Conservation (phyloP, 2,113 vertebrate species). For the Rousettus leschenaultii region DNA sequence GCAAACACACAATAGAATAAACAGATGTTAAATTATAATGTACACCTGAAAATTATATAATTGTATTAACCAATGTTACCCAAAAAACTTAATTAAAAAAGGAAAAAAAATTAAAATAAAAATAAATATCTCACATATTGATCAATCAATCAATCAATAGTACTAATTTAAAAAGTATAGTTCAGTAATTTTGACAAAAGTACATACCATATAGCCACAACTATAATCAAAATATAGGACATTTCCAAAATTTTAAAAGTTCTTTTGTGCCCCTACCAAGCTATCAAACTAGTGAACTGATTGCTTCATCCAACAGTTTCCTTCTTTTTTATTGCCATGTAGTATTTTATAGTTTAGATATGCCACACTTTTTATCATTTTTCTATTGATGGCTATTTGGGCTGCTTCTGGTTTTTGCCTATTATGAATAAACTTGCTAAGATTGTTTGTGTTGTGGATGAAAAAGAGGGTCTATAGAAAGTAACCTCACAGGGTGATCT, state of each 20-base stretch:
- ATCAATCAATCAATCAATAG: too few species aligned
- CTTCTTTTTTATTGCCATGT: not conserved
- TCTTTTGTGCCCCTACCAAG: too few species aligned
- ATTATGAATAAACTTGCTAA: not conserved
- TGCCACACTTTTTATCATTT: not conserved
- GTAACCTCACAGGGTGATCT: too few species aligned
- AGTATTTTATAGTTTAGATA: not conserved
- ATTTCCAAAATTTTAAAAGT: too few species aligned
- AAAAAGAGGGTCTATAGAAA: too few species aligned
- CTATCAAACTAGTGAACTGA: not conserved
- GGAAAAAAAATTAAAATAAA: too few species aligned
- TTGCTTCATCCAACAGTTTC: not conserved
- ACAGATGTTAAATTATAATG: too few species aligned
- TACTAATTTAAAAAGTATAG: not conserved
- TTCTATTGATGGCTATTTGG: not conserved
- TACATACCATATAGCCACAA: accelerated
- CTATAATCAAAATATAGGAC: not conserved
- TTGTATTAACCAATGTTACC: too few species aligned
- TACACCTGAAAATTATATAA: too few species aligned
- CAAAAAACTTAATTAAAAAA: too few species aligned
- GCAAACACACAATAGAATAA: too few species aligned
- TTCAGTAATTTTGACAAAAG: not conserved
- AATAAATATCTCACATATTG: too few species aligned
- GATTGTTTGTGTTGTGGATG: not conserved
- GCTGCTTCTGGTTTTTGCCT: not conserved